A percentile compares a stretch with the other conserved stretches of the same genome.
Conservation (phyloP, 2,888 invertebrate genomes). For the Gasteruption jaculator region DNA sequence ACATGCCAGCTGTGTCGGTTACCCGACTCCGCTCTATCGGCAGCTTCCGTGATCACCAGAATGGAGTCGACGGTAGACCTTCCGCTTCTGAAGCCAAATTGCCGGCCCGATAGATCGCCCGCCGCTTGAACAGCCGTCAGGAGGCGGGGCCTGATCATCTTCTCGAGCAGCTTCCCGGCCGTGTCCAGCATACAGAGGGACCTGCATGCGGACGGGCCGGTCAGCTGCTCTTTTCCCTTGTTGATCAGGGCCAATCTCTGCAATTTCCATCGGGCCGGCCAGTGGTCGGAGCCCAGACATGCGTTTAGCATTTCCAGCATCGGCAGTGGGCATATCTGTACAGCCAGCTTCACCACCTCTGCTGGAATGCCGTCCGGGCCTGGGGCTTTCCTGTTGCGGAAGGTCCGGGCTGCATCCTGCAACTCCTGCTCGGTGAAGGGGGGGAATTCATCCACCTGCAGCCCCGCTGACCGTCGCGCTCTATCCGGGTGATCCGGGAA, state of each 20-base stretch:
- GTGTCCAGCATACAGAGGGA: constrained; percentile 31
- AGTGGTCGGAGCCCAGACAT: constrained; percentile 16
- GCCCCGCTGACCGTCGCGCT: background rate
- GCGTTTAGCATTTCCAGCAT: no score
- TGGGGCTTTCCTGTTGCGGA: constrained; percentile 24
- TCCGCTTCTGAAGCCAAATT: constrained; percentile 18
- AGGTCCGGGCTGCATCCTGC: constrained; percentile 9
- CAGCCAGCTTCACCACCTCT: constrained; percentile 22
- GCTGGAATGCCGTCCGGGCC: constrained; percentile 27
- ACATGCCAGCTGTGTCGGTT: constrained; percentile 10
- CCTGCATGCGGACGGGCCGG: constrained; percentile 18
- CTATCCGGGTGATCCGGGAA: constrained; percentile 17
- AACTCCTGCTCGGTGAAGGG: constrained; percentile 21
- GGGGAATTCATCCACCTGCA: constrained; percentile 1
- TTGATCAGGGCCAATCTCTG: constrained; percentile 18
- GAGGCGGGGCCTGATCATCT: constrained; percentile 28
- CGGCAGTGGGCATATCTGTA: no score
- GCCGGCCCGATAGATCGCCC: constrained; percentile 8
- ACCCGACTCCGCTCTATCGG: background rate
- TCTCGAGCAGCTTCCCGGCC: constrained; percentile 31
- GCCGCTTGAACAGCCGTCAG: constrained; percentile 18
- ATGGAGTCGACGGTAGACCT: constrained; percentile 23
- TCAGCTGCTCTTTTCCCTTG: constrained; percentile 15
- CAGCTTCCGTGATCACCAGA: constrained; percentile 8
- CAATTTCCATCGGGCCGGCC: constrained; percentile 23